Evolutionary conservation across 2,797 vertebrate species (phyloP), one percentile per base, ranked within the genome.

Genomic region (Oreortyx pictus): DNA sequence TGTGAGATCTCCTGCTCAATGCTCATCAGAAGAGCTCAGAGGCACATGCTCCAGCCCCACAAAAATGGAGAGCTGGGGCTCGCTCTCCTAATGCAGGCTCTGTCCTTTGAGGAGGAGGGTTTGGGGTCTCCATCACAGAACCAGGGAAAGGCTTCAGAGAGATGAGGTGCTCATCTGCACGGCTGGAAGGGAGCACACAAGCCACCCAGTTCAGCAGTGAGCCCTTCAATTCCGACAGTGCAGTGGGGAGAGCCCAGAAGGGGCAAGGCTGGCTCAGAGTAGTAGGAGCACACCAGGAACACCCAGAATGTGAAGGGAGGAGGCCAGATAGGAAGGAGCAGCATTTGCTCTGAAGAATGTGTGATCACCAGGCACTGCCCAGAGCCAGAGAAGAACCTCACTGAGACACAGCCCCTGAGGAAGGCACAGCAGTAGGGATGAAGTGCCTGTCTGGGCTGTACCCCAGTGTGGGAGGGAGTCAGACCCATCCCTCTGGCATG

Each of bases 401-500:
- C 71, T 35, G 19, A 68, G 77, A 86, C 35, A 61, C 47, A n/a
- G 5, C 22, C 62, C 57, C 74, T 90, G 83, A 60, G 73, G 50
- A 83, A 86, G 66, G 67, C 29, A 82, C 41, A 66, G 61, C 31
- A 77, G 56, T 41, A 52, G 82, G 71, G 64, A 74, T 0, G 5
- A 72, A 90, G n/a, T n/a, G 33, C 14, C n/a, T 62, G 75, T 7
- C 57, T 17, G 25, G 37, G 6, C 4, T 75, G 39, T 82, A 9
- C 13, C 44, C 17, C 73, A 50, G 54, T 2, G 5, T 61, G 17
- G 43, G 39, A 72, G 11, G 6, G 9, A 80, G 15, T 12, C 71
- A 90, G 71, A 9, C 25, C 46, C 0, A 0, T 11, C 9, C 24
- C 41, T 79, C 44, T 71, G 1, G 0, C 7, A 12, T 22, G 4